phyloP scores from a whole-genome alignment of 1,140 invertebrate genomes.

The Caerostris darwini region DNA sequence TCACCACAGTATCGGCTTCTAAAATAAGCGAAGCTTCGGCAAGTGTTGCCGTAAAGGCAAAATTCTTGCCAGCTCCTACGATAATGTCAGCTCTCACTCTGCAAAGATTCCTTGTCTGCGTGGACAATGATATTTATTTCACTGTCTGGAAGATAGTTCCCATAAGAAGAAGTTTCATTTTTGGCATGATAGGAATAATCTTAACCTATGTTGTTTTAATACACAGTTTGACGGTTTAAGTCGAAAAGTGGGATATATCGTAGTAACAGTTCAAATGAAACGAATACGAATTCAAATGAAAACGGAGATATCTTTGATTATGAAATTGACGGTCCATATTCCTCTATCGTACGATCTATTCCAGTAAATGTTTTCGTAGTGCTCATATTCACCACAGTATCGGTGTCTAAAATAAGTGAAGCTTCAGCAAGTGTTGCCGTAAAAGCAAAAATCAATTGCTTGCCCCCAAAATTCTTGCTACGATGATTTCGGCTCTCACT shows the following conservation, averaged over 20 bases:
- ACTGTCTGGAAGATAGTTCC: constrained; percentile 17
- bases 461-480: too few species aligned
- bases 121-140: background rate
- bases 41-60: background rate
- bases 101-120: background rate
- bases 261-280: too few species aligned
- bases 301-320: background rate
- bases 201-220: background rate
- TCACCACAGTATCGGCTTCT: background rate
- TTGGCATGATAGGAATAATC: background rate
- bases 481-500: too few species aligned
- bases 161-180: background rate
- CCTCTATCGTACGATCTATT: background rate
- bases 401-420: background rate
- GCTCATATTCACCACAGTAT: background rate
- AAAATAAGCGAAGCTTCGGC: background rate
- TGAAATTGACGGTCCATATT: background rate
- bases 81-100: background rate
- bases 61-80: background rate
- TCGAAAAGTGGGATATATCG: too few species aligned
- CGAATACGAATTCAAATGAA: background rate
- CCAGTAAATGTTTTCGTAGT: background rate
- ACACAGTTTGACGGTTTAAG: background rate
- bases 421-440: background rate
- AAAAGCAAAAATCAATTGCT: too few species aligned